Evolutionary conservation across 2,888 invertebrate species (phyloP).

Genomic region (Chouioia cunea): DNA sequence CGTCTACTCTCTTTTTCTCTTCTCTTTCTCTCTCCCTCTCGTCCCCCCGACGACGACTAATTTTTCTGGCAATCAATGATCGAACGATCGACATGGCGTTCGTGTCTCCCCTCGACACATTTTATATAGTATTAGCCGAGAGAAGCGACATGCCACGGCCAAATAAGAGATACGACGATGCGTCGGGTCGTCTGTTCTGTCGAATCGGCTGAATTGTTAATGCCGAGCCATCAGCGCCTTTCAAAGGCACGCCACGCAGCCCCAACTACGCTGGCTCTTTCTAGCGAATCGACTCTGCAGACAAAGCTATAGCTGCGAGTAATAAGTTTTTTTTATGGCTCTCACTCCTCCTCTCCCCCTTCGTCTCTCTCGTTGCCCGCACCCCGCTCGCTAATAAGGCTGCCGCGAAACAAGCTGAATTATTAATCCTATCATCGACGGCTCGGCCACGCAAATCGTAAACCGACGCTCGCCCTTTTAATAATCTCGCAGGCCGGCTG

Average conservation of each 20-base stretch:
- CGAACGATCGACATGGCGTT: conserved; percentile 28
- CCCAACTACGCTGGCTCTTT: not conserved
- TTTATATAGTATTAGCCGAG: conserved; percentile 50
- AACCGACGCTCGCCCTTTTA: conserved; percentile 52
- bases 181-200: conserved; percentile 49
- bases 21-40: conserved; percentile 28
- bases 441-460: conserved; percentile 49
- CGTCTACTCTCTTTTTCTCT: conserved; percentile 49
- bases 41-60: conserved; percentile 38
- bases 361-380: too few species aligned
- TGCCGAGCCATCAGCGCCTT: conserved; percentile 59
- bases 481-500: conserved; percentile 46
- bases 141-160: too few species aligned
- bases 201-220: conserved; percentile 58
- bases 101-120: conserved; percentile 9
- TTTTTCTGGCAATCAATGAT: conserved; percentile 7
- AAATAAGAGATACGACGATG: too few species aligned
- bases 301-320: conserved; percentile 50
- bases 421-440: conserved; percentile 63
- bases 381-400: conserved; percentile 62
- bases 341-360: too few species aligned
- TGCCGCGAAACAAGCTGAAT: conserved; percentile 63
- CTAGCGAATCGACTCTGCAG: not conserved
- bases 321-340: conserved; percentile 66
- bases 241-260: conserved; percentile 51